Evolutionary conservation across 2,797 vertebrate genomes (phyloP), one percentile per base, ranked within the genome.

Genomic region (Neosilurus hyrtlii): DNA sequence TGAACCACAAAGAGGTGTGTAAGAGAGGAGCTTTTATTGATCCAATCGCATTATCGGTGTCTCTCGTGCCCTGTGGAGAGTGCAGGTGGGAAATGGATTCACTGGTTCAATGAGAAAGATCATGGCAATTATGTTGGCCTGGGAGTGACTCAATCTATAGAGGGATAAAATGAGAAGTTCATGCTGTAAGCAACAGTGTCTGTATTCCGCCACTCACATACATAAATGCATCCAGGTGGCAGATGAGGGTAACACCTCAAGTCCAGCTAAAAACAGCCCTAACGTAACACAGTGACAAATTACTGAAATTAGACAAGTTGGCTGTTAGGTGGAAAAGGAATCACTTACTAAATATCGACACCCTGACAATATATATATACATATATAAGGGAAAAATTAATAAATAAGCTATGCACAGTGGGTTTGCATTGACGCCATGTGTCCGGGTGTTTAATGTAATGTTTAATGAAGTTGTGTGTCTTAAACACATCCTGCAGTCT

Each of bases 1-100:
- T 79, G 84, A 88, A 88, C 85, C 80, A 84, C 63, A 59, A 35
- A 59, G 81, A 86, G 84, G 86, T 86, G 82, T 88, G 88, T 86
- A 81, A 70, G 81, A 86, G 87, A 88, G 81, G 61, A 78, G 86
- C 86, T 73, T 86, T 61, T 86, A 91, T 93, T 88, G 92, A 94
- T 92, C 87, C 80, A 83, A 82, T 83, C 85, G 90, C 86, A 91
- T 93, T 91, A 92, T 87, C 56, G 37, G 81, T 88, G 89, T 83
- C 83, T 88, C 83, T 79, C 81, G 73, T 72, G 73, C 74, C 77
- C 85, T 86, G 87, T 84, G 62, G 59, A 78, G 68, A 84, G 57
- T 61, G 82, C 85, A 77, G 35, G 70, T 84, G 85, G 89, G 85
- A 89, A 89, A 90, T 52, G 43, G 89, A 92, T 89, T 86, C 88